Evolutionary conservation across 2,113 vertebrate genomes (phyloP).

Genomic region (Bolborhynchus lineola): DNA sequence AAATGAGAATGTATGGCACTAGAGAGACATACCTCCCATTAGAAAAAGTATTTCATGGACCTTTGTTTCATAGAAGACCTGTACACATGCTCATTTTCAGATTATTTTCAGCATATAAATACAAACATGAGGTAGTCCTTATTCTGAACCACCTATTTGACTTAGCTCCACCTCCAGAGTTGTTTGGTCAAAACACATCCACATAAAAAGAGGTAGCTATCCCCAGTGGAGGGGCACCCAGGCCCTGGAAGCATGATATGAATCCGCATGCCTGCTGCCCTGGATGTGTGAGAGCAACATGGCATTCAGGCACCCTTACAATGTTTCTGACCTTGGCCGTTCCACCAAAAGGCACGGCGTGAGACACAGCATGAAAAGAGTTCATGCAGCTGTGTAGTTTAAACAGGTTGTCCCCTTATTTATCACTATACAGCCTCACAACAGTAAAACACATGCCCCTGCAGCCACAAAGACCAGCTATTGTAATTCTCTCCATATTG

Average conservation of each 20-base stretch:
- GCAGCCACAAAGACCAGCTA: neutral
- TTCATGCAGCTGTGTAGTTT: neutral
- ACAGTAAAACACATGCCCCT: neutral
- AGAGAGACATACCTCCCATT: neutral
- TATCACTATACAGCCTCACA: neutral
- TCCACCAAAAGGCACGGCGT: rapidly evolving
- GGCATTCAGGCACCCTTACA: neutral
- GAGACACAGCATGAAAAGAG: neutral
- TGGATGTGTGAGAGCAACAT: neutral
- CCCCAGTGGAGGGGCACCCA: neutral
- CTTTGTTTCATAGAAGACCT: neutral
- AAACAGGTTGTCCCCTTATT: conserved; percentile 35
- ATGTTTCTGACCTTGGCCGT: neutral
- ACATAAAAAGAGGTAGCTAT: neutral
- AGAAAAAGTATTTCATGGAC: neutral
- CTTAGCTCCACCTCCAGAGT: neutral
- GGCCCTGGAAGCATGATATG: neutral
- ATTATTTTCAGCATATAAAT: neutral
- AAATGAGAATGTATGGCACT: neutral
- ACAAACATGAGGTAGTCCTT: neutral
- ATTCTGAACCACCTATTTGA: neutral
- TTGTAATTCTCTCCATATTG: neutral
- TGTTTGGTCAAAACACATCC: neutral
- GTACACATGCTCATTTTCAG: neutral
- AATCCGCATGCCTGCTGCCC: rapidly evolving